These are phyloP conservation scores for Sericinus montela DNA, from an alignment of 2,888 invertebrate genomes.

Conservation along the genomic window DNA sequence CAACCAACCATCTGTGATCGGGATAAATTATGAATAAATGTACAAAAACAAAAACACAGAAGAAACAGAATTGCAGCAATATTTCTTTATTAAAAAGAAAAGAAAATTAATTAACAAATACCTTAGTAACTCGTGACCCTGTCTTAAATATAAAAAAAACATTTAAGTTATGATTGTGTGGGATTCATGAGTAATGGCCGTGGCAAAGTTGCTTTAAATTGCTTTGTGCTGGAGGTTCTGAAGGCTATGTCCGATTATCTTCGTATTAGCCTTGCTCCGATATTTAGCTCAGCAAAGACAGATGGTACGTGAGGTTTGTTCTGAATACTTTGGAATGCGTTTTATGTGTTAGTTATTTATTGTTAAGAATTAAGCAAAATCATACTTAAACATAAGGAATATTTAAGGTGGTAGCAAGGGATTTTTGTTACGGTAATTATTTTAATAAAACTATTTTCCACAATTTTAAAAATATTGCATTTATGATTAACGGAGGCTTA, in stretches of 20 bases:
- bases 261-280: slow-evolving; percentile 22
- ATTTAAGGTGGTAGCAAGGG: too few relatives aligned
- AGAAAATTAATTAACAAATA: not conserved
- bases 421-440: too few relatives aligned
- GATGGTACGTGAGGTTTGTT: slow-evolving; percentile 19
- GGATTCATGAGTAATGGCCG: slow-evolving; percentile 44
- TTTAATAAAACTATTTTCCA: too few relatives aligned
- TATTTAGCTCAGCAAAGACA: slow-evolving; percentile 11
- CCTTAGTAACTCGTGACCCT: slow-evolving; percentile 21
- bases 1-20: too few relatives aligned
- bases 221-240: slow-evolving; percentile 26
- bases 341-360: not conserved
- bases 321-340: slow-evolving; percentile 19
- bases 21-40: too few relatives aligned
- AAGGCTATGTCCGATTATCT: slow-evolving; percentile 34
- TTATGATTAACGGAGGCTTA: too few relatives aligned
- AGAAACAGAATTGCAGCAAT: too few relatives aligned
- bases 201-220: slow-evolving; percentile 27
- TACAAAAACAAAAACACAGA: too few relatives aligned
- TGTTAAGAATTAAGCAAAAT: too few relatives aligned
- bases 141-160: slow-evolving; percentile 5
- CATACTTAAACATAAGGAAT: too few relatives aligned
- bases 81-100: too few relatives aligned
- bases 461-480: too few relatives aligned
- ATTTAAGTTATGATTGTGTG: slow-evolving; percentile 30